Evolutionary conservation across 35 echinoderm and acorn worm species (phyloP).

Genomic region (Holothuria glaberrima): DNA sequence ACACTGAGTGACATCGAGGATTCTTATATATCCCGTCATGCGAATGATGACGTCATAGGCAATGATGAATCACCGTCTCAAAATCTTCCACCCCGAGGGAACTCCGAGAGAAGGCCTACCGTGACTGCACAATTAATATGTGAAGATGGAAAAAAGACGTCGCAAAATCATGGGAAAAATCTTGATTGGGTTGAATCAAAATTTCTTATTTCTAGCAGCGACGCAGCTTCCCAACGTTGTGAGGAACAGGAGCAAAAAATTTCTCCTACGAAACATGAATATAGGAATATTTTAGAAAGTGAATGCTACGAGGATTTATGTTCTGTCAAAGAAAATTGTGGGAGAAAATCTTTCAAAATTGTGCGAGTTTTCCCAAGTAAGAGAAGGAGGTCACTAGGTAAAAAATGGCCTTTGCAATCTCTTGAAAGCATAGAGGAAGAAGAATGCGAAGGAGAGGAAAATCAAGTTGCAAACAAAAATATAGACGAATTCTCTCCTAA

Average conservation of each 20-base stretch:
- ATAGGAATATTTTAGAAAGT: constrained; percentile 26
- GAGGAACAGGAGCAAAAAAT: neutral
- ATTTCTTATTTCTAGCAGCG: neutral
- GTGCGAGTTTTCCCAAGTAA: neutral
- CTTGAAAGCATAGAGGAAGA: constrained; percentile 1
- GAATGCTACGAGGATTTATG: constrained; percentile 3
- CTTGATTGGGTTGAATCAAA: neutral
- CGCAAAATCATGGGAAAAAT: neutral
- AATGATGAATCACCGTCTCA: too few relatives aligned
- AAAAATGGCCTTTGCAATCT: neutral
- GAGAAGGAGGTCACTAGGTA: neutral
- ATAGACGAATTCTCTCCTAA: neutral
- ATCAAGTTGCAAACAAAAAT: too few relatives aligned
- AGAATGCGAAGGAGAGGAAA: neutral
- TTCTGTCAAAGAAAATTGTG: neutral
- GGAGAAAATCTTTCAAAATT: neutral
- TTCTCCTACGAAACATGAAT: neutral
- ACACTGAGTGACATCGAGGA: neutral
- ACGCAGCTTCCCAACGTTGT: neutral
- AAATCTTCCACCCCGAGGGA: too few relatives aligned
- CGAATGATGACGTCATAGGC: neutral
- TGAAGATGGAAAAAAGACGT: neutral
- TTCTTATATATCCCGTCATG: neutral
- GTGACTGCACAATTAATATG: neutral
- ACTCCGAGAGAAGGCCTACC: neutral